Evolutionary conservation across 2,888 invertebrate genomes (phyloP).

Genomic region (Drosophila niveifrons): DNA sequence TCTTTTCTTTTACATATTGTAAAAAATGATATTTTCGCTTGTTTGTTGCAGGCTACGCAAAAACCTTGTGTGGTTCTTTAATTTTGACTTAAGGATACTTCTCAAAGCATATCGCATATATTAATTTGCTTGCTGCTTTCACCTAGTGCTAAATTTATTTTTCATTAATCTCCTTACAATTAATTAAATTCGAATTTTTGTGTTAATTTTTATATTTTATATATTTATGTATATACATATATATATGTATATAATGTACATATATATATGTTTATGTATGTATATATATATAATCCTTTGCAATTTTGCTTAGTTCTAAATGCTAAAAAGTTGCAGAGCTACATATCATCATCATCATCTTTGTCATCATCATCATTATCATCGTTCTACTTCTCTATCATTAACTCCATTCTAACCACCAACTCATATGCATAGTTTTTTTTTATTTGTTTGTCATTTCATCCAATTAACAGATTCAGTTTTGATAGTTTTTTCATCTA

Average conservation of each 20-base stretch:
- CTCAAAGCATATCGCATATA: slow-evolving; percentile 74
- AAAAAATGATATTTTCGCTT: slow-evolving; percentile 74
- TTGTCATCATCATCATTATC: slow-evolving; percentile 33
- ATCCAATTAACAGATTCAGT: slow-evolving; percentile 68
- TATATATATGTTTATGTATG: slow-evolving; percentile 54
- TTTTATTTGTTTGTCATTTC: slow-evolving; percentile 30
- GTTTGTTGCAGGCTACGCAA: slow-evolving; percentile 66
- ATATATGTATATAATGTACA: slow-evolving; percentile 46
- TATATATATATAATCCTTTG: slow-evolving; percentile 62
- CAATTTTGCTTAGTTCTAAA: slow-evolving; percentile 69
- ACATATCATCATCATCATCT: slow-evolving; percentile 48
- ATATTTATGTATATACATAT: slow-evolving; percentile 33
- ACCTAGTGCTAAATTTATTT: slow-evolving; percentile 68
- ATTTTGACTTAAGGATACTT: slow-evolving; percentile 59
- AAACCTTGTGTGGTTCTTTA: slow-evolving; percentile 66
- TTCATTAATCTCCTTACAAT: slow-evolving; percentile 76
- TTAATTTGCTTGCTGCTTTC: slow-evolving; percentile 65
- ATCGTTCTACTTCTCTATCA: slow-evolving; percentile 37
- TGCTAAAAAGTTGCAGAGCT: slow-evolving; percentile 78
- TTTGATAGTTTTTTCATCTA: slow-evolving; percentile 60
- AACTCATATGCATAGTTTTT: slow-evolving; percentile 57
- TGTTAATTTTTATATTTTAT: slow-evolving; percentile 79
- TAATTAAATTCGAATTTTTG: slow-evolving; percentile 85
- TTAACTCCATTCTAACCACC: slow-evolving; percentile 44
- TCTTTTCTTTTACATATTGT: slow-evolving; percentile 63